Percentiles rank a stretch among this genome's conserved stretches.
phyloP scores from a whole-genome alignment of 2,888 invertebrate genomes.

The Oscheius onirici region DNA sequence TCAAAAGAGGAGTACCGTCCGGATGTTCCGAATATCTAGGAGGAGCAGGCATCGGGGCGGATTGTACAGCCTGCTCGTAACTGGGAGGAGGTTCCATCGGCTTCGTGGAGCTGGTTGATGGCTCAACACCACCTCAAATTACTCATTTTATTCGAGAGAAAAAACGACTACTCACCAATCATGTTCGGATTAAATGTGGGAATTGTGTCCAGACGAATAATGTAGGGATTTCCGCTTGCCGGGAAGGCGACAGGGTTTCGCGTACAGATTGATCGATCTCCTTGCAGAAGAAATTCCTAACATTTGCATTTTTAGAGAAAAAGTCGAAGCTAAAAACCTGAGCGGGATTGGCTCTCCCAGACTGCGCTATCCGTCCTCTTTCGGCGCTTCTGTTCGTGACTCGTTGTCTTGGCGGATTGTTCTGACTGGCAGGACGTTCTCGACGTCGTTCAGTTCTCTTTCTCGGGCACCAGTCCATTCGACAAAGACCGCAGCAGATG shows the following conservation, averaged over 20 bases:
- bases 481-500: constrained; percentile 62
- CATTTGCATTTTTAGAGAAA: not conserved
- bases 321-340: constrained; percentile 11
- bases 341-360: constrained; percentile 2
- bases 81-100: constrained; percentile 57
- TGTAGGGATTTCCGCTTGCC: constrained; percentile 41
- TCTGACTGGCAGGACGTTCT: not conserved
- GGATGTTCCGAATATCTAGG: constrained; percentile 39
- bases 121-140: constrained; percentile 49
- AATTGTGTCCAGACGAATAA: constrained; percentile 58
- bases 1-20: not conserved
- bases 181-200: constrained; percentile 59
- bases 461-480: constrained; percentile 63
- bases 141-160: not conserved
- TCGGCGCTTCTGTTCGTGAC: constrained; percentile 4
- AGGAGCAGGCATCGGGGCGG: constrained; percentile 38
- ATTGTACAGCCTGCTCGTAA: constrained; percentile 59
- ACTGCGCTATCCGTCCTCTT: not conserved
- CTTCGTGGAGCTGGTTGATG: constrained; percentile 9
- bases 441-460: constrained; percentile 13
- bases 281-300: constrained; percentile 35
- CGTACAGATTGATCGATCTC: constrained; percentile 26
- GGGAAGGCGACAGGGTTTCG: constrained; percentile 40
- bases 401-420: not conserved
- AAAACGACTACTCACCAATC: constrained; percentile 38